A percentile compares a stretch with the other conserved stretches of the same genome.
Conservation (phyloP, 2,113 vertebrate genomes). For the Amazona vittata region DNA sequence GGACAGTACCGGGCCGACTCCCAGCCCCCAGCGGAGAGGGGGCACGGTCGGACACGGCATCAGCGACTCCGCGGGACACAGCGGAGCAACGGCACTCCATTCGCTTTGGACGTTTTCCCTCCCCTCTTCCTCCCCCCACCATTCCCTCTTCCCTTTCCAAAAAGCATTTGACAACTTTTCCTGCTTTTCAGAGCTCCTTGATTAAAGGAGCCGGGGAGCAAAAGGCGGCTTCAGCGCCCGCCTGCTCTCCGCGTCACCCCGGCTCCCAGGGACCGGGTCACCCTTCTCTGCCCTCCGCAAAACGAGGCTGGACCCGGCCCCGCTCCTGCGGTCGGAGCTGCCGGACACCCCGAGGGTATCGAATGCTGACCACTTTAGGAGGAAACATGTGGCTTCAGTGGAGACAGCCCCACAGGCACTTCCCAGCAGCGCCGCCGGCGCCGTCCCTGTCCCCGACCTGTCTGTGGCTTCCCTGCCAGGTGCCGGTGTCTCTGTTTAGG, state of each 20-base stretch:
- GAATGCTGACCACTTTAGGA: background rate
- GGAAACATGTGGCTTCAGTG: background rate
- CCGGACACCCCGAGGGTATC: background rate
- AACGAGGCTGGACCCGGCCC: background rate
- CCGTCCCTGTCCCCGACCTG: too few species aligned
- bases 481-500: background rate
- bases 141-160: background rate
- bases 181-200: background rate
- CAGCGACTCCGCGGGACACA: background rate
- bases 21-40: background rate
- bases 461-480: background rate
- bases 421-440: background rate
- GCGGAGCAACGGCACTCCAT: background rate
- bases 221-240: fast-evolving
- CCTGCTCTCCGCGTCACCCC: background rate
- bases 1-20: background rate
- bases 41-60: background rate
- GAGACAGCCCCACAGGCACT: background rate
- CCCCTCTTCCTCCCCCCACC: background rate
- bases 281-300: background rate
- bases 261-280: background rate
- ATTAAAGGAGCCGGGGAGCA: background rate
- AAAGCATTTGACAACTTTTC: background rate
- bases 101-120: background rate
- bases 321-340: background rate